A percentile compares a stretch with the other conserved stretches of the same genome.
Conservation (phyloP, 2,797 vertebrate species). For the Esox lucius region DNA sequence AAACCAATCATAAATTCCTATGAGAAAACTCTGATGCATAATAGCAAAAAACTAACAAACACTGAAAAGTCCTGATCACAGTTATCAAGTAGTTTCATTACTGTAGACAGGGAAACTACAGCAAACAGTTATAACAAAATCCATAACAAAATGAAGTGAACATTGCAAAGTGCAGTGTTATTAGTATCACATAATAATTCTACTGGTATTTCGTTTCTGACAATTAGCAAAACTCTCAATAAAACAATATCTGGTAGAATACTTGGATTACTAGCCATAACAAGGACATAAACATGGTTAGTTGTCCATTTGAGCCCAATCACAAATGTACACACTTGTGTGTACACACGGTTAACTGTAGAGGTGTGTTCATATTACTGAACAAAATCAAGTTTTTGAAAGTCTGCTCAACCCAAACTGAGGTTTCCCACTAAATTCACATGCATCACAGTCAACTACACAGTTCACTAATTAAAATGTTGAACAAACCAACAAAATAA, state of each 20-base stretch:
- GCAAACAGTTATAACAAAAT: not conserved
- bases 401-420: not conserved
- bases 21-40: not conserved
- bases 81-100: not conserved
- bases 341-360: not conserved
- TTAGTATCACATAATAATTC: not conserved
- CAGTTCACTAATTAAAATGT: not conserved
- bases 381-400: no score
- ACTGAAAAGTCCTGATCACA: not conserved
- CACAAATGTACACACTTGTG: not conserved
- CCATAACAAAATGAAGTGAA: not conserved
- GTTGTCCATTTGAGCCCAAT: not conserved
- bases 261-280: not conserved
- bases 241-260: not conserved
- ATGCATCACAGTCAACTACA: not conserved
- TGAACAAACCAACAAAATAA: not conserved
- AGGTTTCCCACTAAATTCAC: not conserved
- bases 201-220: not conserved
- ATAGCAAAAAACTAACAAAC: not conserved
- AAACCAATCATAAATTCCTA: not conserved
- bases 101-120: not conserved
- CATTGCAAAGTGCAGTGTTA: not conserved
- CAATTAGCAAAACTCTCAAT: not conserved
- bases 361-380: not conserved
- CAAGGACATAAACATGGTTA: not conserved